Conservation (phyloP, 2,113 vertebrate species). For the Campylomormyrus numenius region DNA sequence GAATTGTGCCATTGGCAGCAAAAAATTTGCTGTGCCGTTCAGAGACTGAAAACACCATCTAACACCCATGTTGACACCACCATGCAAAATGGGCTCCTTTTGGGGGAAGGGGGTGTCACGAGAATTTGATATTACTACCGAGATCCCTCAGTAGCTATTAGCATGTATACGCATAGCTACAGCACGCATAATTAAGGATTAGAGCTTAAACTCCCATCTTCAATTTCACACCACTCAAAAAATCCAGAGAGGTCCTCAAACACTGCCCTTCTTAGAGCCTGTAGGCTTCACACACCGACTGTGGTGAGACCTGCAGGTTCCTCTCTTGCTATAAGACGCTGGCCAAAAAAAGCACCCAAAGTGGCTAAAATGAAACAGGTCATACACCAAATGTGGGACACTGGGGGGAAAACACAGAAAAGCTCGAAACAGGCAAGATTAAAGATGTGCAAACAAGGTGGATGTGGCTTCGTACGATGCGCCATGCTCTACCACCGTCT, state of each 20-base stretch:
- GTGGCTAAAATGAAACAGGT: not conserved
- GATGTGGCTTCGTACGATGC: not conserved
- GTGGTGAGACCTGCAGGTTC: not conserved
- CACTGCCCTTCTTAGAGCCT: not conserved
- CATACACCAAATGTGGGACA: not conserved
- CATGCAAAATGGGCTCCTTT: slow-evolving; percentile 1
- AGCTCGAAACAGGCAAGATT: not conserved
- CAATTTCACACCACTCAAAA: not conserved
- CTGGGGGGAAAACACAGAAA: not conserved
- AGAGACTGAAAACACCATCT: not conserved
- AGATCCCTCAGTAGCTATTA: not conserved
- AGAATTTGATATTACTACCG: not conserved
- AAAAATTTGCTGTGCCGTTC: not conserved
- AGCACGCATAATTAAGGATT: not conserved
- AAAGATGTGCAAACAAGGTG: not conserved
- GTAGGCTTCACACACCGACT: not conserved
- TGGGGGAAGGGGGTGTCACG: not conserved
- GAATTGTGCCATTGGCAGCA: not conserved
- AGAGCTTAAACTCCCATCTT: not conserved
- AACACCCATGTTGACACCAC: not conserved
- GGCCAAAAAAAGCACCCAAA: not conserved
- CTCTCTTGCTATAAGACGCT: not conserved
- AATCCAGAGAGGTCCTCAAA: not conserved
- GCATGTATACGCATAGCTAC: not conserved
- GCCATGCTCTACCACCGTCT: not conserved